Conservation (phyloP, 1,140 invertebrate species). For the Mizuhopecten yessoensis region DNA sequence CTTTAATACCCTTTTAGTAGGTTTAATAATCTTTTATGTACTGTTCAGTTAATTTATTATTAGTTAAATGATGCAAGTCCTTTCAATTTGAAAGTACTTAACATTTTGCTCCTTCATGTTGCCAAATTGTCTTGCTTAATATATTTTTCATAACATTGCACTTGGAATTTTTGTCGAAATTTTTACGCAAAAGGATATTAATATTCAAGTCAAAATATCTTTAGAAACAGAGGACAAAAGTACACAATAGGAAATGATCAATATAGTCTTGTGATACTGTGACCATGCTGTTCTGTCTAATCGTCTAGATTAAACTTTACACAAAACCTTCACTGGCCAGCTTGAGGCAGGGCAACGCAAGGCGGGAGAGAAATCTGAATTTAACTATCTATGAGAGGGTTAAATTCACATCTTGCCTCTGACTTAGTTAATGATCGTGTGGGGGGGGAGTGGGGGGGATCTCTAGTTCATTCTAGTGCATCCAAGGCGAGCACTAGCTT, state of each 20-base stretch:
- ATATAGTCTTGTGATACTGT: not conserved
- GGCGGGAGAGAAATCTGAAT: not conserved
- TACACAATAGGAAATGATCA: not conserved
- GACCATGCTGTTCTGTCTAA: not conserved
- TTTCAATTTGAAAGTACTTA: not conserved
- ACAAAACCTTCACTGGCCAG: not conserved
- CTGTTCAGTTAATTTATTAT: not conserved
- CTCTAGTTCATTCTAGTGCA: conserved; percentile 10
- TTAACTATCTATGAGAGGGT: conserved; percentile 30
- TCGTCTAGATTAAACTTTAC: not conserved
- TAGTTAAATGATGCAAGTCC: not conserved
- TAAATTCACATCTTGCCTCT: conserved; percentile 32
- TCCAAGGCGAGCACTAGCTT: not conserved
- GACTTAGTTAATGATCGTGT: not conserved
- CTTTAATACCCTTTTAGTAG: not conserved
- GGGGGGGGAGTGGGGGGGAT: not conserved
- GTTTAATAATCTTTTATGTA: not conserved
- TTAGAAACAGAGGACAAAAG: not conserved
- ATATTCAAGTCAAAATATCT: not conserved
- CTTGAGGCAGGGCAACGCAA: not conserved
- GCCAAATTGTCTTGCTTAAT: not conserved
- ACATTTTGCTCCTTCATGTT: not conserved
- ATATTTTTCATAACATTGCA: not conserved
- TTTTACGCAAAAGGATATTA: not conserved
- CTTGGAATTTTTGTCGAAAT: not conserved